phyloP scores from a whole-genome alignment of 1,140 invertebrate genomes.

The Galleria mellonella region DNA sequence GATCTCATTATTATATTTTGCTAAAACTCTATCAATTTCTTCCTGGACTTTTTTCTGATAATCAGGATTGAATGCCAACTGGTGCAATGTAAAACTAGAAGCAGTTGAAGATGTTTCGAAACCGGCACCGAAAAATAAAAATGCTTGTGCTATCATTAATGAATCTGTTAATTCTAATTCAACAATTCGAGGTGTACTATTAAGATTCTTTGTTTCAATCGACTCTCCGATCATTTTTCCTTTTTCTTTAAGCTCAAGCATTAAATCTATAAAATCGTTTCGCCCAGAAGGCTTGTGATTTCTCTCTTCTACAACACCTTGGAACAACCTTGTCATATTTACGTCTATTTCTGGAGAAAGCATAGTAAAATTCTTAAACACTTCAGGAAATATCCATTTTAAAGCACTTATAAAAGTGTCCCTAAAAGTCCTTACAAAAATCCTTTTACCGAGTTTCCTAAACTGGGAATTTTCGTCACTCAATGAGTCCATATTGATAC shows the following conservation, averaged over 20 bases:
- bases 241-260: slow-evolving; percentile 58
- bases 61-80: slow-evolving; percentile 56
- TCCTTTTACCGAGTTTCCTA: background rate
- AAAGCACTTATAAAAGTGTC: background rate
- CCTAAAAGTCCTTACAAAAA: background rate
- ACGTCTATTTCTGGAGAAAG: background rate
- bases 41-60: slow-evolving; percentile 61
- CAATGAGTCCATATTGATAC: slow-evolving; percentile 25
- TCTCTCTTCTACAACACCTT: slow-evolving; percentile 46
- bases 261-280: slow-evolving; percentile 72
- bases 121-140: slow-evolving; percentile 73
- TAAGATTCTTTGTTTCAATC: slow-evolving; percentile 34
- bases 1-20: slow-evolving; percentile 59
- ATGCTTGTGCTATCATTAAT: slow-evolving; percentile 60
- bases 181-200: slow-evolving; percentile 8
- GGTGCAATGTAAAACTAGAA: slow-evolving; percentile 62
- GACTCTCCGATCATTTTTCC: slow-evolving; percentile 9
- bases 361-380: background rate
- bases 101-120: slow-evolving; percentile 67
- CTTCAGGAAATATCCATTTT: background rate
- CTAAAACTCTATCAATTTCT: slow-evolving; percentile 61
- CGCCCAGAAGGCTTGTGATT: slow-evolving; percentile 39
- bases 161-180: slow-evolving; percentile 16
- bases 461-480: slow-evolving; percentile 7
- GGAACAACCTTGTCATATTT: background rate